Base-by-base conservation (phyloP, 2,888 invertebrate genomes). In the Mongoloraphidia duomilia region DNA sequence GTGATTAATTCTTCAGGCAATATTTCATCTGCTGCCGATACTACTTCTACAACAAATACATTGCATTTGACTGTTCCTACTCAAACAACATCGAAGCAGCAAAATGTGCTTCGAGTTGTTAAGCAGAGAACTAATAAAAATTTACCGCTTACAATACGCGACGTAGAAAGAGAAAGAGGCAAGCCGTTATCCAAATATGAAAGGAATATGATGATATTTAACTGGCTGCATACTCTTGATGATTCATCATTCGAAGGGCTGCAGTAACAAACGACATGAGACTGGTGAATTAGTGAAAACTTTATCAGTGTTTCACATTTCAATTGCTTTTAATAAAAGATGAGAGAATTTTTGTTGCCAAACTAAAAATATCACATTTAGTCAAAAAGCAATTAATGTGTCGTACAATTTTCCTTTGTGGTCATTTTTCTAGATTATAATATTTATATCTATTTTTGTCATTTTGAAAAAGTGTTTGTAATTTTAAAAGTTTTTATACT, bases 141-240 rank as follows among this genome's bases (percentile, higher is more conserved):
- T 60, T 65, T 74, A 40, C 73, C 82, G 2, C 68, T 89, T 2
- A 87, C 88, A 0, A 79, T 85, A 4, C 77, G 82, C 1, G 89
- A 90, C 60, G 75, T 89, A 35, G 88, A 89, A 58, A 71, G 86
- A 47, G 87, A 89, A 61, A 72, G 87, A 1, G 88, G 89, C 0
- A 82, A 86, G 51, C 88, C 89, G 0, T 72, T 90, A 10, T 84
- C 86, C n/a, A 88, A 88, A 60, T 89, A 88, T 67, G 89, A 90
- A 61, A 69, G 90, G n/a, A 92, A 93, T 66, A 88, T 92, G 82
- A 90, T 91, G 84, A 92, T 92, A 50, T 92, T 92, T 70, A 91
- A 91, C 67, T 93, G 92, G 92, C 74, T 93, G 2, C 89, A 91
- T 64, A 87, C 87, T 2, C 73, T 92, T 14, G 87, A 89, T 62